A percentile compares a stretch with the other conserved stretches of the same genome.
Evolutionary conservation across 2,113 vertebrate genomes (phyloP).

Genomic region (Gymnobelideus leadbeateri): DNA sequence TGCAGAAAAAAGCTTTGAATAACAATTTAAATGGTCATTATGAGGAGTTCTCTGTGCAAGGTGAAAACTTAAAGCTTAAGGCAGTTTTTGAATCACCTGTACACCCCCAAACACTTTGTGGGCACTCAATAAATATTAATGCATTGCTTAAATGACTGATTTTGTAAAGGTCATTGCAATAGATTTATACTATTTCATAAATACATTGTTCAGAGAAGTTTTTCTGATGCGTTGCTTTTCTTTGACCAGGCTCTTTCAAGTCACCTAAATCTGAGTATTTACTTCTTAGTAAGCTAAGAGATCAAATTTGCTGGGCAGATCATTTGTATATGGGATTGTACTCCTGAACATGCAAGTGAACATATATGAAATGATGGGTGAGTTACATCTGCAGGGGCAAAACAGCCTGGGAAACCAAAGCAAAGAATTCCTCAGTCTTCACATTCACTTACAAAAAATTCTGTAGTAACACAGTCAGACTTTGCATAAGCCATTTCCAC

Average conservation of each 20-base stretch:
- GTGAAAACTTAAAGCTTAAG: neutral
- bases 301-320: neutral
- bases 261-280: slow-evolving; percentile 43
- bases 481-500: neutral
- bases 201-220: slow-evolving; percentile 41
- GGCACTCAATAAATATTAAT: slow-evolving; percentile 15
- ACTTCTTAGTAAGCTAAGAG: neutral
- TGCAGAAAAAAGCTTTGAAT: neutral
- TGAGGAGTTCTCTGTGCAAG: neutral
- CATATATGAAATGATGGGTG: slow-evolving; percentile 2
- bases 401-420: slow-evolving; percentile 10
- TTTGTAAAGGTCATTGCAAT: slow-evolving; percentile 9
- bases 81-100: neutral
- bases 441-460: neutral
- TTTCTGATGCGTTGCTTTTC: slow-evolving; percentile 46
- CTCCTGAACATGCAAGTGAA: neutral
- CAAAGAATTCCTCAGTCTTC: neutral
- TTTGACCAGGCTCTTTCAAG: slow-evolving; percentile 56
- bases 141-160: neutral
- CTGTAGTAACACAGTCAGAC: neutral
- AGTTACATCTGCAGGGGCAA: neutral
- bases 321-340: slow-evolving; percentile 25
- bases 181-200: slow-evolving; percentile 31
- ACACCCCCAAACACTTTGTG: neutral
- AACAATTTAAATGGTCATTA: neutral